Conservation (phyloP, 2,113 vertebrate genomes). For the Brachirus orientalis region DNA sequence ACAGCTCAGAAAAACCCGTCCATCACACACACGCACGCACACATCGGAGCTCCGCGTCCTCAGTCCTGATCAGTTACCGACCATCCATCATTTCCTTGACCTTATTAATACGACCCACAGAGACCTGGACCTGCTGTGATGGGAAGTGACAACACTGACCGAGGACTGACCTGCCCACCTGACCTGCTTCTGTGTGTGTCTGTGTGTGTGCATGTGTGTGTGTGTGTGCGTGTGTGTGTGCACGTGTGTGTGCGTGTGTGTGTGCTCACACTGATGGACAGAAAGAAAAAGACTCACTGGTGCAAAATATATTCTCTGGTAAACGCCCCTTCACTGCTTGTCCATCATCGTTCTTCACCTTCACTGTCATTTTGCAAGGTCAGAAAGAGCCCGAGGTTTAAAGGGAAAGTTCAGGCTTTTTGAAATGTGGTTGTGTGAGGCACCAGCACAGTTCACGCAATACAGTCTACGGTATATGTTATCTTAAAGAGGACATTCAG, state of each 20-base stretch:
- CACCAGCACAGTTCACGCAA: no score
- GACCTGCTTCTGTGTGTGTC: no score
- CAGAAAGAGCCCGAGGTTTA: no score
- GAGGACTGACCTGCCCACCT: slow-evolving; percentile 50
- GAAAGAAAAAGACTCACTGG: background rate
- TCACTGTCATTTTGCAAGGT: no score
- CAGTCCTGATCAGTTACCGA: slow-evolving; percentile 34
- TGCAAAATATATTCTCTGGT: slow-evolving; percentile 21
- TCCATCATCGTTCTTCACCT: slow-evolving; percentile 24
- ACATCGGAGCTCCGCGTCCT: slow-evolving; percentile 45
- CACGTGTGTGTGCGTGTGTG: background rate
- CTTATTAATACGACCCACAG: slow-evolving; percentile 44
- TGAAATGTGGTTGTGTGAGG: no score
- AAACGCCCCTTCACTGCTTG: slow-evolving; percentile 16
- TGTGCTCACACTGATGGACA: slow-evolving; percentile 3
- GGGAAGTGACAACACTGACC: slow-evolving; percentile 54
- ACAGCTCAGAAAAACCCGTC: slow-evolving; percentile 35
- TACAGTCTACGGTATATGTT: no score
- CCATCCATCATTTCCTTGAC: slow-evolving; percentile 30
- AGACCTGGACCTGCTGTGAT: slow-evolving; percentile 24
- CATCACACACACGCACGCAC: slow-evolving; percentile 51
- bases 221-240: background rate
- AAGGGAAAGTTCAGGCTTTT: no score
- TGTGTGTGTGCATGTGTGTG: slow-evolving; percentile 2
- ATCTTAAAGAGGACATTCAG: no score